phyloP scores from a whole-genome alignment of 2,113 vertebrate genomes.

The Plecotus auritus region DNA sequence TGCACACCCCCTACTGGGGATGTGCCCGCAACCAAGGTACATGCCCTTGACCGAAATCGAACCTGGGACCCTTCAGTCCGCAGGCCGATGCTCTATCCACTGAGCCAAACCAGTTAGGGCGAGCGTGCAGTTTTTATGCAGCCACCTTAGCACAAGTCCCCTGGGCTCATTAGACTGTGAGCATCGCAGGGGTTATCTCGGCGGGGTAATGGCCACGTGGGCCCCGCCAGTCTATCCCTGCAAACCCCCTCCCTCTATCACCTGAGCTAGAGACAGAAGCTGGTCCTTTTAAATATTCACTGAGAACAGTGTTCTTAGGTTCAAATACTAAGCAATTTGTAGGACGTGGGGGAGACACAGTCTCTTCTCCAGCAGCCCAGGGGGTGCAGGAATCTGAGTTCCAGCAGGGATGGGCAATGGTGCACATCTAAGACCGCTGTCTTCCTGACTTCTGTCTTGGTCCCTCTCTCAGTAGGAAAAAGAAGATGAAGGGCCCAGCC shows the following conservation, averaged over 20 bases:
- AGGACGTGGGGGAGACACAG: background rate
- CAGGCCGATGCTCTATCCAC: no score
- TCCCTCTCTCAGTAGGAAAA: slow-evolving; percentile 77
- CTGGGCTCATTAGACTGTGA: background rate
- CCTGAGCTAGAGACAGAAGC: background rate
- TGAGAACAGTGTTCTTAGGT: background rate
- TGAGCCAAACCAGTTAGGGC: no score
- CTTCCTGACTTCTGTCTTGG: background rate
- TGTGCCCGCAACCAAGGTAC: no score
- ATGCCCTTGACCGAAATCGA: no score
- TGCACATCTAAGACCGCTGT: fast-evolving
- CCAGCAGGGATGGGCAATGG: fast-evolving
- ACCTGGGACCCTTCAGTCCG: no score
- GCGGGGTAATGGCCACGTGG: background rate
- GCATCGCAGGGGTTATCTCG: fast-evolving
- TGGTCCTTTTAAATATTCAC: background rate
- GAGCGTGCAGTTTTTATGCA: background rate
- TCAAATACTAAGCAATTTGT: background rate
- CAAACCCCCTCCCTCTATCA: background rate
- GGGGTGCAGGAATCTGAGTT: no score
- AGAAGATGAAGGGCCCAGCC: slow-evolving; percentile 78
- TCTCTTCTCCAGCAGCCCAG: no score
- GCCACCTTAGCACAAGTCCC: background rate
- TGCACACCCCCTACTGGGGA: no score
- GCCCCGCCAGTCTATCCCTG: background rate